phyloP scores from a whole-genome alignment of 2,113 vertebrate species.

The Orthochromis malagaraziensis region DNA sequence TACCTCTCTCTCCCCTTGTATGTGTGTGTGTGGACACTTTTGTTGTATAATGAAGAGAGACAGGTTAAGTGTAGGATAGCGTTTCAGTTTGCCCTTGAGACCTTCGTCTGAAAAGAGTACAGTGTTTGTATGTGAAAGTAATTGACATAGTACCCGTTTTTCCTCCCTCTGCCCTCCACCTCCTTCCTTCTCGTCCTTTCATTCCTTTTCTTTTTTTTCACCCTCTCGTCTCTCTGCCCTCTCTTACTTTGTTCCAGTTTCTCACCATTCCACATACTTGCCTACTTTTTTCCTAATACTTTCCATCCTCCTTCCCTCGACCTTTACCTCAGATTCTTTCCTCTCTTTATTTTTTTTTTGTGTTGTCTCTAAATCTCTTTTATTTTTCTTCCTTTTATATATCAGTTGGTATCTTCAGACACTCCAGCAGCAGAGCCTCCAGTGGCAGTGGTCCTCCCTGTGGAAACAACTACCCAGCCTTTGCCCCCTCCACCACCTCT shows the following conservation, averaged over 20 bases:
- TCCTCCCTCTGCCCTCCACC: not conserved
- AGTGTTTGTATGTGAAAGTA: conserved; percentile 60
- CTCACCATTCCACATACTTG: not conserved
- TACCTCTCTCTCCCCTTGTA: not conserved
- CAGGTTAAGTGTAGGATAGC: conserved; percentile 57
- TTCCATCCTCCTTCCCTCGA: not conserved
- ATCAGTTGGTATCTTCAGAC: conserved; percentile 86
- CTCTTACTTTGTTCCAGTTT: not conserved
- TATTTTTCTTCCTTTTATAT: too few relatives aligned
- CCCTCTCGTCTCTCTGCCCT: not conserved
- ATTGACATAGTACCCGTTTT: conserved; percentile 52
- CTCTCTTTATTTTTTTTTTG: not conserved
- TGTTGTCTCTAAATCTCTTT: not conserved
- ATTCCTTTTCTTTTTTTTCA: not conserved
- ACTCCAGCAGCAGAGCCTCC: conserved; percentile 61
- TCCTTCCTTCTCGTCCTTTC: not conserved
- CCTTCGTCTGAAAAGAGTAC: conserved; percentile 42
- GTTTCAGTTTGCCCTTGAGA: conserved; percentile 58
- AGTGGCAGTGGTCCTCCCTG: conserved; percentile 60
- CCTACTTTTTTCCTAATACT: not conserved
- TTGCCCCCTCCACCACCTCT: conserved; percentile 80
- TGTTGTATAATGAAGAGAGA: conserved; percentile 48
- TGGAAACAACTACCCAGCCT: conserved; percentile 70
- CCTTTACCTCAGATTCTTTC: not conserved
- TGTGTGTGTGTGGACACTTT: not conserved